A percentile compares a stretch with the other conserved stretches of the same genome.
Evolutionary conservation across 2,888 invertebrate genomes (phyloP).

Genomic region (Psylliodes chrysocephalus): DNA sequence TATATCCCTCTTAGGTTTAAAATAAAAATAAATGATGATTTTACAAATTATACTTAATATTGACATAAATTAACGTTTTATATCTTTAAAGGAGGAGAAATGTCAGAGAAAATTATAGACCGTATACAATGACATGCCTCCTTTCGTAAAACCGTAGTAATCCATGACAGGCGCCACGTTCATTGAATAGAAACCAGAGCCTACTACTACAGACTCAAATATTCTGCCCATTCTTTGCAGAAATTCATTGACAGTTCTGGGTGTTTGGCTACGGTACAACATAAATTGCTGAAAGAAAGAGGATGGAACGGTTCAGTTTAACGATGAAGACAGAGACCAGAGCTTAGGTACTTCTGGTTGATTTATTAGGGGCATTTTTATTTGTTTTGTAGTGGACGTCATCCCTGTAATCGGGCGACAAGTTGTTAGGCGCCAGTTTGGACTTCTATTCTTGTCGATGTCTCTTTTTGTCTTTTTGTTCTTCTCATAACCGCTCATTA

Average conservation of each 20-base stretch:
- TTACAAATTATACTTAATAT: too few species aligned
- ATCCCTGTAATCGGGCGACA: constrained; percentile 42
- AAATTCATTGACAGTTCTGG: background rate
- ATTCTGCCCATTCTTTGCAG: background rate
- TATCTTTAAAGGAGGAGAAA: background rate
- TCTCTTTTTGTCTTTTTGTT: background rate
- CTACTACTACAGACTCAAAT: background rate
- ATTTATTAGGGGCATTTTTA: constrained; percentile 33
- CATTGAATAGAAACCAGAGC: background rate
- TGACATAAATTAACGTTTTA: too few species aligned
- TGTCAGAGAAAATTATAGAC: background rate
- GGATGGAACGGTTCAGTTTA: background rate
- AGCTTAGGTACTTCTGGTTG: constrained; percentile 9
- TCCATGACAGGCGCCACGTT: background rate
- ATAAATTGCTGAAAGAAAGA: background rate
- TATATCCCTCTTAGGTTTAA: too few species aligned
- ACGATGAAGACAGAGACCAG: background rate
- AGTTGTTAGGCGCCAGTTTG: constrained; percentile 49
- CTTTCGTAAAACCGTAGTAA: background rate
- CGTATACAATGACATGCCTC: background rate
- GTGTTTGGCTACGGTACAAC: background rate
- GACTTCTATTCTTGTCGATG: background rate
- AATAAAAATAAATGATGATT: too few species aligned
- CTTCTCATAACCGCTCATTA: background rate
- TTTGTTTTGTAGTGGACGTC: constrained; percentile 25